Percentiles rank a stretch among this genome's conserved stretches.
phyloP scores from a whole-genome alignment of 2,888 invertebrate species.

The Ferdinandea cuprea region DNA sequence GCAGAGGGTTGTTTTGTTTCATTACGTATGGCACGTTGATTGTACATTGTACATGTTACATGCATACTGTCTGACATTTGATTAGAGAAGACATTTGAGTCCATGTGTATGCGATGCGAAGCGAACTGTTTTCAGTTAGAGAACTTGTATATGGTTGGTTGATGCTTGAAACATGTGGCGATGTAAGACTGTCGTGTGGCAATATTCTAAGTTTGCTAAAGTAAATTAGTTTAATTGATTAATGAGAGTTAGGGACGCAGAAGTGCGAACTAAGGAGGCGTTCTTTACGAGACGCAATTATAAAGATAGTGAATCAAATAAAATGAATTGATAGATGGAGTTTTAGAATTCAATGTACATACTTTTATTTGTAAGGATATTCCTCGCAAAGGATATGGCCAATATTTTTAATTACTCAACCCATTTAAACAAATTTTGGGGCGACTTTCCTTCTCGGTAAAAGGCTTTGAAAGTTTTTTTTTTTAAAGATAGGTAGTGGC shows the following conservation, averaged over 20 bases:
- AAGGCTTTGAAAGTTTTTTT: no score
- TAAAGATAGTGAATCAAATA: not conserved
- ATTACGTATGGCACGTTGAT: not conserved
- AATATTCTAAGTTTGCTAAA: conserved; percentile 16
- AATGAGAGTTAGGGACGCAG: conserved; percentile 2
- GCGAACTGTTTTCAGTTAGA: conserved; percentile 2
- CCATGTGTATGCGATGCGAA: conserved; percentile 21
- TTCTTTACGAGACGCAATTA: not conserved
- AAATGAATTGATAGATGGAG: no score
- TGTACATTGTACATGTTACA: conserved; percentile 24
- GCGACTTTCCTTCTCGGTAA: no score
- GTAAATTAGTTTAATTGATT: conserved; percentile 49
- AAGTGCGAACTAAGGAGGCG: not conserved
- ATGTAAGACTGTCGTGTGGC: conserved; percentile 9
- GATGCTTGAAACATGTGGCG: conserved; percentile 1
- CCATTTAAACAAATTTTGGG: no score
- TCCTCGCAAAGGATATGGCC: no score
- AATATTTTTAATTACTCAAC: no score
- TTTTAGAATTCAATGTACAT: no score
- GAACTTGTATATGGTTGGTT: conserved; percentile 29
- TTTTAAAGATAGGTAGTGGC: no score
- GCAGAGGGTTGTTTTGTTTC: conserved; percentile 35
- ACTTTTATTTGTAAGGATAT: no score
- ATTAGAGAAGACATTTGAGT: conserved; percentile 40
- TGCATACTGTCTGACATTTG: conserved; percentile 41